Evolutionary conservation across 35 echinoderm and acorn worm genomes (phyloP), one percentile per base, ranked within the genome.

Genomic region (Stichopus chloronotus): DNA sequence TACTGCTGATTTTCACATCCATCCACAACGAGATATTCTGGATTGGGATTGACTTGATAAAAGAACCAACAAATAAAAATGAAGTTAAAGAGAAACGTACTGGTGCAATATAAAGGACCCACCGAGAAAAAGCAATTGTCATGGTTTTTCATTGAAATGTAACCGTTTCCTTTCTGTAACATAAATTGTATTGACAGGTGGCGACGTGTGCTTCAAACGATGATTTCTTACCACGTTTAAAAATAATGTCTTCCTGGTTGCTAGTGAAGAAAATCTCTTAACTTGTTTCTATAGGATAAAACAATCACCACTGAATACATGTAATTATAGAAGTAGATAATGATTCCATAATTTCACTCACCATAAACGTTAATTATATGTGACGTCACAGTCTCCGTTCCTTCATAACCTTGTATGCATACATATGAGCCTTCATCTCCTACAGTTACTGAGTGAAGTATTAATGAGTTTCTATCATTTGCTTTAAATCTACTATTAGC

Each of bases 1-100:
- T 85, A 85, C 57, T 85, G 82, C 55, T 85, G 82, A 58, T 58
- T 59, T 85, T 58, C 16, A 19, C 82, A 85, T 53, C 82, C 82
- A 58, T 85, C 82, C 9, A 85, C 82, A 3, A 55, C 82, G 16
- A 85, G n/a, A 55, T 85, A 85, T 23, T 58, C 57, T 58, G 82
- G 82, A 20, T 19, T 55, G 3, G 82, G 82, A 25, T 85, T 59
- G 5, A 85, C 82, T 76, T 83, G 55, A 58, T 85, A 23, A 58
- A 16, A 57, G n/a, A 85, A 85, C 0, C 23, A 78, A 78, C 9
- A 25, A 19, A 71, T 1, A 71, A 71, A 11, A n/a, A 71, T 11
- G 4, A 71, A 71, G 65, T 71, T 71, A 2, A 71, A 13, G 65
- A 43, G 30, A 43, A 43, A 43, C 30, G 30, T 3, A 43, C 30